Percentiles rank a stretch among this genome's conserved stretches.
These are phyloP conservation scores for Cygnus buccinator DNA, from an alignment of 2,113 vertebrate genomes.

Conservation along the genomic window DNA sequence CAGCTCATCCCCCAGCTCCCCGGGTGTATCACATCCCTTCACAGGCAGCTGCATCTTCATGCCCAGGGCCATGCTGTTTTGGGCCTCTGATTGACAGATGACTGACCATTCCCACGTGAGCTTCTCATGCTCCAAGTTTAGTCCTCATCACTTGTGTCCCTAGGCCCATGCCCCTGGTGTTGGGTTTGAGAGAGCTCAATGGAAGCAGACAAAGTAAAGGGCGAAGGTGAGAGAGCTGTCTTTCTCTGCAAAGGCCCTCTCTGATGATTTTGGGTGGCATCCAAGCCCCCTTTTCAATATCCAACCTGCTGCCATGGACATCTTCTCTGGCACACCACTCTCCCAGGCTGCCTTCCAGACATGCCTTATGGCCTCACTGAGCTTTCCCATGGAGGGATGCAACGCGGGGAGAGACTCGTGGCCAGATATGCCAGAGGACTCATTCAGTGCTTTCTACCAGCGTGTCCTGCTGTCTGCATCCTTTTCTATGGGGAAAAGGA, in stretches of 20 bases:
- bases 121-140: neutral
- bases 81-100: neutral
- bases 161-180: neutral
- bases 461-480: too few relatives aligned
- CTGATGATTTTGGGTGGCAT: neutral
- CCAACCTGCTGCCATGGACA: too few relatives aligned
- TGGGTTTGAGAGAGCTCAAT: neutral
- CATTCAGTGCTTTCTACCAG: too few relatives aligned
- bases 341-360: too few relatives aligned
- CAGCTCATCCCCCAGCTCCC: neutral
- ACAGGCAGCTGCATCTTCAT: neutral
- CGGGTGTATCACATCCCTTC: neutral
- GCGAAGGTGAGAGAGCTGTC: neutral
- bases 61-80: neutral
- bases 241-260: neutral
- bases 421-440: too few relatives aligned
- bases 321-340: too few relatives aligned
- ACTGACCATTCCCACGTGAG: neutral
- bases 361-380: too few relatives aligned
- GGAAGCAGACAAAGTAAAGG: neutral
- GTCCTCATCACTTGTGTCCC: neutral
- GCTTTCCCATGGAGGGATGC: too few relatives aligned
- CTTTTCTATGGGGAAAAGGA: too few relatives aligned
- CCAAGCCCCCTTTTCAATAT: neutral
- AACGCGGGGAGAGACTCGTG: too few relatives aligned